Base-by-base conservation (phyloP, 2,888 invertebrate genomes). In the Napeogenes inachia region DNA sequence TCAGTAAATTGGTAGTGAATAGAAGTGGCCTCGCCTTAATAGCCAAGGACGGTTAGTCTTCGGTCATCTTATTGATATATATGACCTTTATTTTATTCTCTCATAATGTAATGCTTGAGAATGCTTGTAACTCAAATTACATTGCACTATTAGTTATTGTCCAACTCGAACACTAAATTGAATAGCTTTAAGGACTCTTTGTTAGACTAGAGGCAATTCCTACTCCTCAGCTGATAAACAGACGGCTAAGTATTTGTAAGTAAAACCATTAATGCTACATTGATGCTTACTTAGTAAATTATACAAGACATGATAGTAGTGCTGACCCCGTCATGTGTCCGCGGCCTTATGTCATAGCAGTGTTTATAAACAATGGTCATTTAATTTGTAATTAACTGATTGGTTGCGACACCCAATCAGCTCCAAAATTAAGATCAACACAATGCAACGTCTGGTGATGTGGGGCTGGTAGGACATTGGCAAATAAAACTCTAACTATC, bases 341-440 rank as follows among this genome's bases (percentile, higher is more conserved):
- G 57, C 56, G 42, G 56, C 56, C 54, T 61, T 62, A 54, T 65
- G 59, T 62, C 57, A 54, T 56, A 60, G 59, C 42, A 30, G 30
- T 50, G 30, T 50, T 30, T 50, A 50, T 57, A 61, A 61, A 69
- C 65, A 69, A 67, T 67, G 45, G 62, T 56, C 60, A 56, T 67
- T 64, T 62, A 66, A 69, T 69, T 64, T 67, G 65, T 64, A 67
- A 60, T 61, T 60, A 60, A 62, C 64, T 53, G 62, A 59, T 13
- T 12, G 30, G 30, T 56, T 56, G 56, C 56, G 30, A 45, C 56
- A 56, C 42, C 54, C 50, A n/a, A n/a, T n/a, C 21, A 8, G 42
- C 56, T 35, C 35, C 6, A 3, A 5, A 6, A 6, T 6, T 35
- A 35, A 35, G 4, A 35, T 35, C 35, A 3, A 35, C 6, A 42